Evolutionary conservation across 2,888 invertebrate species (phyloP), one percentile per base, ranked within the genome.

Genomic region (Ormia ochracea): DNA sequence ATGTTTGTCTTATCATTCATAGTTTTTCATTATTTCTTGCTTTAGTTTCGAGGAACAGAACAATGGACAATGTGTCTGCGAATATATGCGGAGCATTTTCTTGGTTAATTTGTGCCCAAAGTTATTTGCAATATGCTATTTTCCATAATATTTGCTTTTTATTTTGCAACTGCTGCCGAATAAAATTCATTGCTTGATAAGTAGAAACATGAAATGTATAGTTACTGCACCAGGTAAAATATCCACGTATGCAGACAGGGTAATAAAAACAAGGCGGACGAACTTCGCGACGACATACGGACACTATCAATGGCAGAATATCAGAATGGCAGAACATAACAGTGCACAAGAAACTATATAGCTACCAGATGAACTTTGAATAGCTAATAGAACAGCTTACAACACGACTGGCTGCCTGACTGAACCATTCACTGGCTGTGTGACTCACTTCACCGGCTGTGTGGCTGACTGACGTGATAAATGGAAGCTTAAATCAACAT

Each of bases 401-500:
- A n/a, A n/a, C n/a, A n/a, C n/a, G n/a, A n/a, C n/a, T n/a, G n/a
- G n/a, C n/a, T n/a, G n/a, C n/a, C n/a, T n/a, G n/a, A n/a, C n/a
- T n/a, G n/a, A n/a, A n/a, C n/a, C n/a, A n/a, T n/a, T n/a, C 23
- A 19, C 66, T 14, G 5, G 14, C 14, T 14, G n/a, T n/a, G n/a
- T 14, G 2, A 7, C 21, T 21, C 14, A 17, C 12, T n/a, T n/a
- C 56, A 58, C 17, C 58, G 41, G 23, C 48, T 5, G 45, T 21
- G 21, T 33, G 21, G 31, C 14, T 12, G 33, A 63, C 41, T 26
- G 12, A 43, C 66, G 70, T 75, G 70, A 79, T 70, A 66, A 66
- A 79, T 79, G 75, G 61, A 80, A 70, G 54, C 54, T 70, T 54
- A 72, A 76, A 80, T 80, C 76, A 80, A 80, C 75, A 80, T 72